Base-by-base conservation (phyloP, 2,113 vertebrate species). In the Malaclemys terrapin region DNA sequence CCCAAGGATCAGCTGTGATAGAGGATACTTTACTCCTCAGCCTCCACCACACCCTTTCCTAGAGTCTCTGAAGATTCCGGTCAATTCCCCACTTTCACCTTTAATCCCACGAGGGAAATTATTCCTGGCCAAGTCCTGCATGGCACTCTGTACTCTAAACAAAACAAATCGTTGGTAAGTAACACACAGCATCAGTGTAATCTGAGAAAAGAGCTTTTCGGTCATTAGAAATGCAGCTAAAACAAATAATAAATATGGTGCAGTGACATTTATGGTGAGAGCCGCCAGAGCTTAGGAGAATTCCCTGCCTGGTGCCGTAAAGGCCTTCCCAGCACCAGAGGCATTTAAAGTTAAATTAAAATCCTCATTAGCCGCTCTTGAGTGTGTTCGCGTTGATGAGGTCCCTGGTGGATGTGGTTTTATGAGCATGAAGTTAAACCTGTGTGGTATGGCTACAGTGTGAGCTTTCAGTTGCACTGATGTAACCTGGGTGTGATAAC, bases 241-340 rank as follows among this genome's bases (percentile, higher is more conserved):
- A 97, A 85, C 91, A 97, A 97, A 97, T 93, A 97, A 97, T 97
- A 97, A 97, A 97, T 91, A 94, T 2, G 52, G 92, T 45, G 76
- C 83, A 11, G 87, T 97, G 97, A 97, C 97, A 97, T 97, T 97
- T 97, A 97, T 87, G 93, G 94, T 94, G 94, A 97, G 95, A 96
- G 90, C 95, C 89, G 2, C 87, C 92, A 96, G 91, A 91, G 87
- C 90, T 91, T 95, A 2, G 8, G 79, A 95, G 91, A 90, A 91
- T 96, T 95, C 93, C 94, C 93, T 10, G 83, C 85, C 94, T 89
- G 96, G 95, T 97, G 96, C 96, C 4, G 57, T 97, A 97, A 97
- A 98, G 96, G 89, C 88, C 84, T 89, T 87, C 94, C 95, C 87
- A 97, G 96, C 94, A 95, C 93, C 76, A 72, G 89, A 95, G 93